Evolutionary conservation across 2,888 invertebrate genomes (phyloP).

Genomic region (Stegophylla sp.): DNA sequence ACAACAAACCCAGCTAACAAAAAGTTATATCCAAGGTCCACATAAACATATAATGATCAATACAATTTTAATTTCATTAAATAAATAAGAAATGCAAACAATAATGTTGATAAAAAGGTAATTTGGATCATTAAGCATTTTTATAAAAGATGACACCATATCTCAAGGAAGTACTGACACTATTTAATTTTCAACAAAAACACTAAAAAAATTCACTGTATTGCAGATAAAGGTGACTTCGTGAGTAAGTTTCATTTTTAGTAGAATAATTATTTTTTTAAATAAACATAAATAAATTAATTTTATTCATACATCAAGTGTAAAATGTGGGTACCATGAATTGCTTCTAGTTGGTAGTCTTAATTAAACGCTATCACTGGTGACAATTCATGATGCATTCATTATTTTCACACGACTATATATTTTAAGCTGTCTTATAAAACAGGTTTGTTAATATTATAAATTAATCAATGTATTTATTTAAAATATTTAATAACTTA

Average conservation of each 20-base stretch:
- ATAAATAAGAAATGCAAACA: constrained; percentile 39
- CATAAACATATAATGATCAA: constrained; percentile 26
- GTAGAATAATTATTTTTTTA: not conserved
- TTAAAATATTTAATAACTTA: too few relatives aligned
- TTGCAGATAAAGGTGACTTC: not conserved
- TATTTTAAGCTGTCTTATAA: too few relatives aligned
- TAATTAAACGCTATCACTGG: constrained; percentile 50
- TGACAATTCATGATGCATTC: constrained; percentile 56
- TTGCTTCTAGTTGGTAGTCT: constrained; percentile 51
- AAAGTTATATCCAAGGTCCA: constrained; percentile 34
- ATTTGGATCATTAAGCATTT: constrained; percentile 7
- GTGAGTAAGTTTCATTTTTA: not conserved
- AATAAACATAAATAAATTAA: not conserved
- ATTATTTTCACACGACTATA: not conserved
- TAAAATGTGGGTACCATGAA: constrained; percentile 35
- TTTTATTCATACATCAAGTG: not conserved
- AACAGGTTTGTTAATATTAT: too few relatives aligned
- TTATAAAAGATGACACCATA: constrained; percentile 28
- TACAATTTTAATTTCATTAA: constrained; percentile 14
- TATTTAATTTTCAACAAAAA: not conserved
- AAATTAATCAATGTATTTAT: too few relatives aligned
- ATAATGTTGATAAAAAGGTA: constrained; percentile 19
- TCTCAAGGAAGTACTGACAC: not conserved
- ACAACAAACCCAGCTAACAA: not conserved
- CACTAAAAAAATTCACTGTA: not conserved